Percentiles rank a stretch among this genome's conserved stretches.
phyloP scores from a whole-genome alignment of 2,113 vertebrate genomes.

The Heliornis fulica region DNA sequence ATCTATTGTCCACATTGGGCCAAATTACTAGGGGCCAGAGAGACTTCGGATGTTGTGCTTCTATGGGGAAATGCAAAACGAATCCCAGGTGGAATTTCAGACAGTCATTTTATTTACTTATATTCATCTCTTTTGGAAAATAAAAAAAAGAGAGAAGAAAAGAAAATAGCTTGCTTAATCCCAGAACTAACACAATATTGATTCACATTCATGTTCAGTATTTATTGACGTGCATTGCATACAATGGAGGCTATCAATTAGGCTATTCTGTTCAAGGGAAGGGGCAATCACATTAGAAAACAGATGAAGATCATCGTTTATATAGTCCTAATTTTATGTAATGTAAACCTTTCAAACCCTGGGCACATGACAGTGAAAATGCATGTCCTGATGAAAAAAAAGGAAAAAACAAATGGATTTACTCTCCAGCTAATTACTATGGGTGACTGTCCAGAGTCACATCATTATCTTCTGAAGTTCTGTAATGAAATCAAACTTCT shows the following conservation, averaged over 20 bases:
- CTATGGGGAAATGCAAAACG: constrained; percentile 60
- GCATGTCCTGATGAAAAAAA: constrained; percentile 65
- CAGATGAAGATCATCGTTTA: constrained; percentile 74
- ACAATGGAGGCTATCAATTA: constrained; percentile 77
- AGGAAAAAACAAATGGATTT: constrained; percentile 72
- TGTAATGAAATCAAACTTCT: constrained; percentile 61
- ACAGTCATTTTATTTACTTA: constrained; percentile 78
- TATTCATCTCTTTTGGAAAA: constrained; percentile 67
- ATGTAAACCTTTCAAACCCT: constrained; percentile 76
- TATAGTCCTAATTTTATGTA: constrained; percentile 80
- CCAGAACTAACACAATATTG: constrained; percentile 82
- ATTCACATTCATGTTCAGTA: constrained; percentile 79
- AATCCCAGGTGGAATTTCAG: constrained; percentile 73
- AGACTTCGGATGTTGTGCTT: constrained; percentile 6
- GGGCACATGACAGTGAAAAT: constrained; percentile 69
- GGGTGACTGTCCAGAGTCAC: constrained; percentile 50
- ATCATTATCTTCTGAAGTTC: constrained; percentile 53
- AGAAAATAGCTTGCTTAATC: constrained; percentile 79
- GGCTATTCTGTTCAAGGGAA: constrained; percentile 56
- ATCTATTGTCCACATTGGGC: background rate
- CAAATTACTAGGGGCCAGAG: background rate
- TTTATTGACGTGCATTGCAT: constrained; percentile 82
- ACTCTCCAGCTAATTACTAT: constrained; percentile 74
- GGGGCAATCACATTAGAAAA: constrained; percentile 66
- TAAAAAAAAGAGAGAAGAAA: background rate